Base-by-base conservation (phyloP, 2,888 invertebrate species). In the Nephrotoma flavescens region DNA sequence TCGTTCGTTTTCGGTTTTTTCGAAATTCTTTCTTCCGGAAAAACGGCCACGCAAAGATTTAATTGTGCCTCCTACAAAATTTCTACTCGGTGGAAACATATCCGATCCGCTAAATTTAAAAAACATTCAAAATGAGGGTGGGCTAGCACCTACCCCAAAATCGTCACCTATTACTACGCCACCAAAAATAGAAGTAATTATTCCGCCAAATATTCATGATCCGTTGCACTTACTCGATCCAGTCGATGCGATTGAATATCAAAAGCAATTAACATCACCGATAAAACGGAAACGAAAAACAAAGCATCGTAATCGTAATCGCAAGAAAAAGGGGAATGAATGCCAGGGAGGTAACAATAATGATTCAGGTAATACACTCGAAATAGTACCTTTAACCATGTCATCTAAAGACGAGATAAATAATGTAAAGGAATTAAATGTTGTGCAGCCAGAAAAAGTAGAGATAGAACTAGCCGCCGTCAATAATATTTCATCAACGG, bases 101-200 rank as follows among this genome's bases (percentile, higher is more conserved):
- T 96, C 96, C 88, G 99, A 99, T 93, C 99, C 98, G 0, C 92
- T 99, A 85, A 99, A 99, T 92, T 92, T 99, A 87, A 97, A 97
- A 90, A 97, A 98, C 90, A 93, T 99, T 89, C 97, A 95, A 91
- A 95, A 96, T 90, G 96, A 96, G 90, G 95, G 95, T 89, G 85
- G 42, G 93, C 97, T 97, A 92, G 96, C 96, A n/a, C 95, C 96
- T 0, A 98, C 98, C 87, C 98, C 98, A 0, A 91, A 91, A 2
- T 97, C 90, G 96, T 97, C 86, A 86, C 92, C 91, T 86, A 91
- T 92, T 86, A 92, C 92, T n/a, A 92, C 91, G 86, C 92, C 91
- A 47, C 91, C 91, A 15, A 96, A 96, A 90, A 95, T 98, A 88
- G 97, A 97, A 92, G 97, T 97, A 3, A 96, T 97, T 87, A 97